phyloP scores from a whole-genome alignment of 1,140 invertebrate genomes.

The Drosophila bocki region DNA sequence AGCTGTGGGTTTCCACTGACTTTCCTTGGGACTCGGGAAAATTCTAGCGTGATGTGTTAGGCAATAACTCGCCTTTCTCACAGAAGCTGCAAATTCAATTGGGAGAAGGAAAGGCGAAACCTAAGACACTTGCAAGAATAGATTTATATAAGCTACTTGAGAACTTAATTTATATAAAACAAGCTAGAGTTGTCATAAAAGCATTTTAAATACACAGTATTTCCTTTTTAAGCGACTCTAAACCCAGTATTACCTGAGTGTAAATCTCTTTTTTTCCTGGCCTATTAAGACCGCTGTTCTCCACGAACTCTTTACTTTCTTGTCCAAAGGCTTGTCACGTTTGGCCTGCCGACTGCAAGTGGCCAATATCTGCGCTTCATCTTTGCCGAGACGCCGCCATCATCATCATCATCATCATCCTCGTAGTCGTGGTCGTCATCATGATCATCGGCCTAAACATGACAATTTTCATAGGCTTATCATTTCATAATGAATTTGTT shows the following conservation, averaged over 20 bases:
- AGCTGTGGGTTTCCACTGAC: constrained; percentile 14
- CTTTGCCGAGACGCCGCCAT: constrained; percentile 28
- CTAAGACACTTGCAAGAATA: not conserved
- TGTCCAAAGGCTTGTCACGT: constrained; percentile 31
- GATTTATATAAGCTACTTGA: too few relatives aligned
- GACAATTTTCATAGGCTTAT: constrained; percentile 74
- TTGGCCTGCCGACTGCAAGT: constrained; percentile 25
- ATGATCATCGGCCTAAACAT: constrained; percentile 53
- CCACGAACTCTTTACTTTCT: constrained; percentile 1
- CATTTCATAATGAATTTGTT: constrained; percentile 83
- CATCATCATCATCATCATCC: constrained; percentile 33
- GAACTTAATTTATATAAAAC: too few relatives aligned
- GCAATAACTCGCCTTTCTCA: constrained; percentile 33
- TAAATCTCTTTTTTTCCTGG: not conserved
- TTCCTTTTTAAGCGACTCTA: not conserved
- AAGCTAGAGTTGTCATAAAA: too few relatives aligned
- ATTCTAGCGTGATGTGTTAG: constrained; percentile 14
- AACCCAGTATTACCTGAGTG: not conserved
- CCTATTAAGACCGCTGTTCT: not conserved
- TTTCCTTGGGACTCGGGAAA: constrained; percentile 5
- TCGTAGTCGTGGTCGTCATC: constrained; percentile 34
- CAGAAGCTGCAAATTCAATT: constrained; percentile 26
- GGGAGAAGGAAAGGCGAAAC: too few relatives aligned
- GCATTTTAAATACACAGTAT: not conserved
- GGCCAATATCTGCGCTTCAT: constrained; percentile 15